Base-by-base conservation (phyloP, 2,797 vertebrate genomes). In the Anas bernieri region DNA sequence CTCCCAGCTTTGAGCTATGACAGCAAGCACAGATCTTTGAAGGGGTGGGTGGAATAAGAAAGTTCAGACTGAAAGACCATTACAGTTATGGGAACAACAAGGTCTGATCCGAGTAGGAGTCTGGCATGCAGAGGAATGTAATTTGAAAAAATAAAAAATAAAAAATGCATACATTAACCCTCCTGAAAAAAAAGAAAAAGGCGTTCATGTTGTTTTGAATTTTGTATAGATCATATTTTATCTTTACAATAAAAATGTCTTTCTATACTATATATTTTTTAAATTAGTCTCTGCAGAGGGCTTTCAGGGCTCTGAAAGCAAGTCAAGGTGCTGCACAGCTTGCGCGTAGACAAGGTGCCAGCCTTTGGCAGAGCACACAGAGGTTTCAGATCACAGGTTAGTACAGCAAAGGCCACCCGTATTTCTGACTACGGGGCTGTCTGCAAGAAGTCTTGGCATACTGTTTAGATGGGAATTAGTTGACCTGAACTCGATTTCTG, bases 321-420 rank as follows among this genome's bases (percentile, higher is more conserved):
- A 92, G 79, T 91, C 72, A 93, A 86, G 89, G 81, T 59, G 82
- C 92, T 78, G 63, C 90, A 84, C 82, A 86, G 85, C 7, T 4
- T 82, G 89, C 54, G 23, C 45, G 37, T 90, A 88, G 77, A 84
- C 81, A 92, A 56, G 55, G 84, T 85, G 94, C 91, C 86, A 93
- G 91, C 63, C 74, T 92, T 75, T 93, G 91, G 88, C 83, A 92
- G 61, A 52, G 54, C 43, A 88, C 91, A 92, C 77, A 92, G 90
- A 84, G 35, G 77, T 68, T 88, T 66, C 87, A 52, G 83, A 82
- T 14, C 4, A 39, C 0, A 25, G 69, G 87, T 8, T 41, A 81
- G 69, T 68, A 10, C 41, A 86, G 85, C 0, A 0, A 79, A 90
- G 87, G 90, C 92, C 81, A 91, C 95, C 90, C 41, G 0, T 43